phyloP scores from a whole-genome alignment of 2,113 vertebrate species.

The Vulpes vulpes region DNA sequence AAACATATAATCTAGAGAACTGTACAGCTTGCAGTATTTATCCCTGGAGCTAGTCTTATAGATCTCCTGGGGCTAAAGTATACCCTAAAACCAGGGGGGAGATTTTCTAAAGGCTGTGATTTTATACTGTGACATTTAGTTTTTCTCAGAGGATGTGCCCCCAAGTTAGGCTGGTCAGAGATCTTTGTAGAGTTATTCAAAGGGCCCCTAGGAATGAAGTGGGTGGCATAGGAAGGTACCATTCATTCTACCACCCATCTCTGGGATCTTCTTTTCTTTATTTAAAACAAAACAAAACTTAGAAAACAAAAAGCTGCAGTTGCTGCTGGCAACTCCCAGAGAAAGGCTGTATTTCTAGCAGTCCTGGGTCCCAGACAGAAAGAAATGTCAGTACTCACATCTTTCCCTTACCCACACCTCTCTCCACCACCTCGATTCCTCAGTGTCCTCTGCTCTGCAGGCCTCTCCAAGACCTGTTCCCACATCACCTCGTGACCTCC shows the following conservation, averaged over 20 bases:
- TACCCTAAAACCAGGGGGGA: not conserved
- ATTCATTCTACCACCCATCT: not conserved
- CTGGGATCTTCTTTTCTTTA: not conserved
- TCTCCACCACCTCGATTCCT: not conserved
- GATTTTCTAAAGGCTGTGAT: not conserved
- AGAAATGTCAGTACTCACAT: not conserved
- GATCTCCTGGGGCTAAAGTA: not conserved
- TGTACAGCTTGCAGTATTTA: not conserved
- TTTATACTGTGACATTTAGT: not conserved
- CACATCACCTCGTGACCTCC: not conserved
- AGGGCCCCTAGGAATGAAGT: not conserved
- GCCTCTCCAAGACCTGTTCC: not conserved
- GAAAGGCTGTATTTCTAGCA: not conserved
- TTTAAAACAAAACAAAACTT: not conserved
- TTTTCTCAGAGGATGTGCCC: not conserved
- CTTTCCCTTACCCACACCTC: not conserved
- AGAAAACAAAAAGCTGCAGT: not conserved
- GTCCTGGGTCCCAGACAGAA: not conserved
- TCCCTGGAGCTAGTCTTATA: not conserved
- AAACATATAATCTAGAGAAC: not conserved
- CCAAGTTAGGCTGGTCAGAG: not conserved
- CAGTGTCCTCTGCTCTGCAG: not conserved
- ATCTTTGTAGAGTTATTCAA: not conserved
- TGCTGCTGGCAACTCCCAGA: accelerated
- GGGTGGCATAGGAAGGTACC: not conserved